Evolutionary conservation across 1,140 invertebrate genomes (phyloP).

Genomic region (Ceratina japonica): DNA sequence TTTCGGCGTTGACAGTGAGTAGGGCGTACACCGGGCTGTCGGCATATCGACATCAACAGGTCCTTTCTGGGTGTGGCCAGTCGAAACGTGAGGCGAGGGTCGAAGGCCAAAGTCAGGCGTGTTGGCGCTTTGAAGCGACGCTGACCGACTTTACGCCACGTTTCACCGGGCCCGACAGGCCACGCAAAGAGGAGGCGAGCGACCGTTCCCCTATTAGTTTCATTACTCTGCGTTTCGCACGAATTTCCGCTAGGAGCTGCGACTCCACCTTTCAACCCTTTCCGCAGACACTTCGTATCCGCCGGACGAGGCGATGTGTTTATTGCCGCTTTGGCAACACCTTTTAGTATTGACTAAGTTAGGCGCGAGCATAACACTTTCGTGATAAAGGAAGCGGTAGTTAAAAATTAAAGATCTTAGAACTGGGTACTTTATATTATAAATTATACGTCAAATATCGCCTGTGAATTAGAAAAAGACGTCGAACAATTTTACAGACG

Average conservation of each 20-base stretch:
- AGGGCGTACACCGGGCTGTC: background rate
- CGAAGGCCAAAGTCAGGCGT: constrained; percentile 43
- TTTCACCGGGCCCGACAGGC: constrained; percentile 36
- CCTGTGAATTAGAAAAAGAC: no score
- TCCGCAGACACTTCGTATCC: constrained; percentile 21
- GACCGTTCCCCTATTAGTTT: constrained; percentile 52
- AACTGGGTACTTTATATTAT: no score
- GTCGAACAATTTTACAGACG: no score
- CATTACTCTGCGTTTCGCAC: constrained; percentile 40
- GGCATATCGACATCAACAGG: constrained; percentile 55
- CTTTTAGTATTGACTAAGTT: background rate
- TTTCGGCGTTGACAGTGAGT: background rate
- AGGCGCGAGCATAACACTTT: background rate
- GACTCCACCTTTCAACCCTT: background rate
- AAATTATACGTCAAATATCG: no score
- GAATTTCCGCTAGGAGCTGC: constrained; percentile 22
- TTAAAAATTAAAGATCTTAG: no score
- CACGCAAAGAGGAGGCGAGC: background rate
- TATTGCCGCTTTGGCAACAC: background rate
- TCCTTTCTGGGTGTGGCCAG: constrained; percentile 46
- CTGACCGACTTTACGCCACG: constrained; percentile 57
- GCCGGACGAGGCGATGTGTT: background rate
- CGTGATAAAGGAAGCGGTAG: background rate
- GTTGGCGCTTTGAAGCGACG: constrained; percentile 55
- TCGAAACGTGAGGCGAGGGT: constrained; percentile 39